Percentiles rank a stretch among this genome's conserved stretches.
Evolutionary conservation across 2,113 vertebrate genomes (phyloP).

Genomic region (Eurystomus gularis): DNA sequence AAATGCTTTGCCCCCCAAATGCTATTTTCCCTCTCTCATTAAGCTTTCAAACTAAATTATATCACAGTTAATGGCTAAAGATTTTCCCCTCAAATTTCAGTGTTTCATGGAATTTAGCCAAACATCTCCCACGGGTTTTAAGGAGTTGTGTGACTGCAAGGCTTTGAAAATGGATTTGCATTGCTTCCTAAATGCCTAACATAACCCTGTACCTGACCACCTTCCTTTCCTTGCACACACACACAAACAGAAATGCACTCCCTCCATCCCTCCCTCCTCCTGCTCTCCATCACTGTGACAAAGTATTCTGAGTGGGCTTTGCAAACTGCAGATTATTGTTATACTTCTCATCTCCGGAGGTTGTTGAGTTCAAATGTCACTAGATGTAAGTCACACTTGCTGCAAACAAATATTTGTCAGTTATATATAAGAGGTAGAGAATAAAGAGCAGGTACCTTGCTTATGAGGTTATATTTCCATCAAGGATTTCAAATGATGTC

Average conservation of each 20-base stretch:
- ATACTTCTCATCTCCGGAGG: conserved; percentile 44
- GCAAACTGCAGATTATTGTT: conserved; percentile 37
- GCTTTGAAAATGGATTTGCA: neutral
- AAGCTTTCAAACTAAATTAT: conserved; percentile 56
- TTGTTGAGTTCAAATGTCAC: conserved; percentile 57
- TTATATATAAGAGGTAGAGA: neutral
- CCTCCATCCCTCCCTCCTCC: neutral
- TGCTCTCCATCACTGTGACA: neutral
- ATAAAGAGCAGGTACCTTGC: neutral
- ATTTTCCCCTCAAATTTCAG: conserved; percentile 14
- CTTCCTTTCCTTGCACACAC: neutral
- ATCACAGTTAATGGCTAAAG: conserved; percentile 26
- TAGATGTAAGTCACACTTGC: conserved; percentile 43
- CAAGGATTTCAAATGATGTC: neutral
- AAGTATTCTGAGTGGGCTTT: neutral
- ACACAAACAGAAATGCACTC: neutral
- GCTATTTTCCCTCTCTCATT: conserved; percentile 47
- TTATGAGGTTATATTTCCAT: conserved; percentile 20
- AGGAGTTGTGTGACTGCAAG: neutral
- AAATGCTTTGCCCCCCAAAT: conserved; percentile 36
- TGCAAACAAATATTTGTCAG: conserved; percentile 43
- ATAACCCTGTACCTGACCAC: neutral
- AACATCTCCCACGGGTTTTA: conserved; percentile 6
- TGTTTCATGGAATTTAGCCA: neutral
- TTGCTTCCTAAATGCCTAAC: neutral